phyloP scores from a whole-genome alignment of 2,113 vertebrate genomes.

The Seriola quinqueradiata region DNA sequence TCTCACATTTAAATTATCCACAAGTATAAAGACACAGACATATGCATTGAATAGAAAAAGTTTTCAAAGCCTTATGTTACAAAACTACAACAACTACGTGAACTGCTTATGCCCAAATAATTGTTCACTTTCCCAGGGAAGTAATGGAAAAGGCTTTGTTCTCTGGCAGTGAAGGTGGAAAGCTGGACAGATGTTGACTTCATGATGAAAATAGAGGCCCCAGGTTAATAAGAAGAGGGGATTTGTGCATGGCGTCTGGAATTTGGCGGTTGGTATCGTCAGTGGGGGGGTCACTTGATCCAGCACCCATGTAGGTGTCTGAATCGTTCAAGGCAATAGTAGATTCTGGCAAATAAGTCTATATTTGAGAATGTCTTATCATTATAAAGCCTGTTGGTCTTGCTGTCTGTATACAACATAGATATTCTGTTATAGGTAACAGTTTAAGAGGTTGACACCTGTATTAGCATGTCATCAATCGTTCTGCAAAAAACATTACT shows the following conservation, averaged over 20 bases:
- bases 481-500: background rate
- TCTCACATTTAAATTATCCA: conserved; percentile 1
- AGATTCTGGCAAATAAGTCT: background rate
- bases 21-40: conserved; percentile 11
- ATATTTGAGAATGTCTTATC: background rate
- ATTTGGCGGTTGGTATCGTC: background rate
- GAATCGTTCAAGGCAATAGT: background rate
- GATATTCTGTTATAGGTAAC: background rate
- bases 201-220: conserved; percentile 68
- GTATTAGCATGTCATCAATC: background rate
- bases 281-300: background rate
- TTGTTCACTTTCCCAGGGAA: conserved; percentile 77
- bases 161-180: conserved; percentile 81
- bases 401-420: background rate
- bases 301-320: background rate
- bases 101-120: conserved; percentile 65
- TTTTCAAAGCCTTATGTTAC: conserved; percentile 62
- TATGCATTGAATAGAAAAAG: conserved; percentile 34
- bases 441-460: background rate
- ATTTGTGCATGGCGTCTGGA: background rate
- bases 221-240: conserved; percentile 61
- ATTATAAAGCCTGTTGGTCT: background rate
- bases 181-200: conserved; percentile 78
- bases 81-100: conserved; percentile 58
- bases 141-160: conserved; percentile 82